A percentile compares a stretch with the other conserved stretches of the same genome.
Evolutionary conservation across 2,797 vertebrate species (phyloP).

Genomic region (Hypotaenidia okinawae): DNA sequence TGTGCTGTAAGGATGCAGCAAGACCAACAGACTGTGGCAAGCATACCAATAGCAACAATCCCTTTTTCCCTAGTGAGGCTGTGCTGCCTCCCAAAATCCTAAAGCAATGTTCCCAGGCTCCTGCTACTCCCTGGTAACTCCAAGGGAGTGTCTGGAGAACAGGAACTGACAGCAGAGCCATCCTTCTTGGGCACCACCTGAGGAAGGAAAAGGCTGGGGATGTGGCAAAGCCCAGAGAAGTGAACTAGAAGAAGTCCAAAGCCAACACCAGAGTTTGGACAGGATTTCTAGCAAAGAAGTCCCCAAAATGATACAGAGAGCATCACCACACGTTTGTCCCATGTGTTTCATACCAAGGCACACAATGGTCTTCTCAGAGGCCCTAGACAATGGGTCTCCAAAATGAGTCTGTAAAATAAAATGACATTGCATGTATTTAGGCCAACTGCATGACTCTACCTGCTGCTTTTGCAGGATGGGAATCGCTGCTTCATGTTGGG

Average conservation of each 20-base stretch:
- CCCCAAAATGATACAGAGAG: neutral
- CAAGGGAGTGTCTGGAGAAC: neutral
- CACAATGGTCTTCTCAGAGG: neutral
- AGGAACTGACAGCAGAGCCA: neutral
- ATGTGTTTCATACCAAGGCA: neutral
- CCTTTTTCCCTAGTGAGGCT: neutral
- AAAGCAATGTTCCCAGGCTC: neutral
- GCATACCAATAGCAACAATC: neutral
- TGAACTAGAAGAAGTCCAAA: neutral
- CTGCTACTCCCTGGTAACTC: neutral
- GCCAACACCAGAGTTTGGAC: neutral
- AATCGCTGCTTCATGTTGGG: neutral
- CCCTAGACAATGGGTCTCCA: neutral
- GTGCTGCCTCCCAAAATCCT: neutral
- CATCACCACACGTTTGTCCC: neutral
- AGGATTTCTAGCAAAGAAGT: neutral
- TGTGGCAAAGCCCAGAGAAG: neutral
- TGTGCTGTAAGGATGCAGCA: neutral
- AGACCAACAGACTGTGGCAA: neutral
- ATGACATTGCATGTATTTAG: neutral
- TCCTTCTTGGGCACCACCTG: accelerated
- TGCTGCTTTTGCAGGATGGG: neutral
- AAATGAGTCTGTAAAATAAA: neutral
- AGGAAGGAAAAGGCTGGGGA: neutral
- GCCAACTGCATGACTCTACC: neutral